Conservation (phyloP, 2,888 invertebrate genomes). For the Brassicogethes aeneus region DNA sequence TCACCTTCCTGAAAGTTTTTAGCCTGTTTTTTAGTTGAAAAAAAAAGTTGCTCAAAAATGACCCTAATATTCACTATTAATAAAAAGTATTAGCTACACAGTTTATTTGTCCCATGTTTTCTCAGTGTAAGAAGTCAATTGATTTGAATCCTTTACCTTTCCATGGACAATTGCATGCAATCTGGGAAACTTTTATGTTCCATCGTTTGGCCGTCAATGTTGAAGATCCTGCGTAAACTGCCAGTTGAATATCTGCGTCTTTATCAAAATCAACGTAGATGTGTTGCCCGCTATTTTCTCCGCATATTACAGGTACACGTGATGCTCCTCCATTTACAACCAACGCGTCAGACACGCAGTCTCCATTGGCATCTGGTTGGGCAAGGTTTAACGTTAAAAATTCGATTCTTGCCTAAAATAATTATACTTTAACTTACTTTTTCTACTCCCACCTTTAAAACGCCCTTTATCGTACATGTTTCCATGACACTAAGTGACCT, state of each 20-base stretch:
- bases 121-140: background rate
- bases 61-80: too few species aligned
- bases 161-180: constrained; percentile 60
- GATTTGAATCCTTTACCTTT: constrained; percentile 45
- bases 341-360: constrained; percentile 60
- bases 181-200: constrained; percentile 66
- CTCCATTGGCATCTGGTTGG: constrained; percentile 64
- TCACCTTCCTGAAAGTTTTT: too few species aligned
- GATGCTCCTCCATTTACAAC: constrained; percentile 61
- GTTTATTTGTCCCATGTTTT: too few species aligned
- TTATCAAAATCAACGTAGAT: constrained; percentile 68
- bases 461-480: too few species aligned
- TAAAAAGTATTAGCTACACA: too few species aligned
- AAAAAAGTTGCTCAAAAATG: too few species aligned
- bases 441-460: too few species aligned
- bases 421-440: background rate
- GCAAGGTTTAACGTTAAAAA: constrained; percentile 62
- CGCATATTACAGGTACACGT: constrained; percentile 66
- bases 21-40: too few species aligned
- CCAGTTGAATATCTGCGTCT: constrained; percentile 52
- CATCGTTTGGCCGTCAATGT: constrained; percentile 56
- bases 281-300: constrained; percentile 71
- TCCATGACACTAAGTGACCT: too few species aligned
- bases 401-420: constrained; percentile 60
- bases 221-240: constrained; percentile 54